Base-by-base conservation (phyloP, 2,888 invertebrate species). In the Netelia virgata region DNA sequence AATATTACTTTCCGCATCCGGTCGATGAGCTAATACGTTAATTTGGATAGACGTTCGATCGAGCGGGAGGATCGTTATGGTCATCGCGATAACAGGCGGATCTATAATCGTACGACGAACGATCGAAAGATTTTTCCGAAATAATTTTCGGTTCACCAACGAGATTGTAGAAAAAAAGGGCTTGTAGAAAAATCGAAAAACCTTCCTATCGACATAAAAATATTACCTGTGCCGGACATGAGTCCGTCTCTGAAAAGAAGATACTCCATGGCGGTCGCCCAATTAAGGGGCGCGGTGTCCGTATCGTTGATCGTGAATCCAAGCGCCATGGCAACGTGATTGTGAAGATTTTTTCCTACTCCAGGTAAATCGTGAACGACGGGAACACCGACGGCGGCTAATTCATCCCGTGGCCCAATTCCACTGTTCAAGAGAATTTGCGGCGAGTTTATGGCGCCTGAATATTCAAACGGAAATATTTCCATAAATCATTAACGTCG, bases 221-320 rank as follows among this genome's bases (percentile, higher is more conserved):
- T 36, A 6, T 93, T 89, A 94, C 98, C 98, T 59, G 97, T 98
- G 20, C 98, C 98, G 14, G 97, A 97, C 97, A 98, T 97, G 0
- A 98, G 95, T 1, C 97, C 98, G 92, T 98, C 98, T 78, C 98
- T 95, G 94, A 98, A 97, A 11, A 98, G 95, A 41, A 98, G 94
- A 90, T 98, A 98, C 92, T 98, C 98, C 97, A 98, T 98, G 1
- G 97, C 97, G 0, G 97, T 97, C 18, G 97, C 97, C 97, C 97
- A 98, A 94, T 98, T 98, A n/a, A 98, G 95, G 0, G 97, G 96
- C 0, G 97, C 95, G 0, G 97, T 97, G 91, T 98, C 97, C 82
- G 97, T 97, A 91, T 98, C 97, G 87, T 97, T 97, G 73, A 98
- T 96, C 84, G 96, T 95, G 94, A 97, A 98, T 93, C 95, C 96